Evolutionary conservation across 2,797 vertebrate genomes (phyloP), one percentile per base, ranked within the genome.

Genomic region (Falco naumanni): DNA sequence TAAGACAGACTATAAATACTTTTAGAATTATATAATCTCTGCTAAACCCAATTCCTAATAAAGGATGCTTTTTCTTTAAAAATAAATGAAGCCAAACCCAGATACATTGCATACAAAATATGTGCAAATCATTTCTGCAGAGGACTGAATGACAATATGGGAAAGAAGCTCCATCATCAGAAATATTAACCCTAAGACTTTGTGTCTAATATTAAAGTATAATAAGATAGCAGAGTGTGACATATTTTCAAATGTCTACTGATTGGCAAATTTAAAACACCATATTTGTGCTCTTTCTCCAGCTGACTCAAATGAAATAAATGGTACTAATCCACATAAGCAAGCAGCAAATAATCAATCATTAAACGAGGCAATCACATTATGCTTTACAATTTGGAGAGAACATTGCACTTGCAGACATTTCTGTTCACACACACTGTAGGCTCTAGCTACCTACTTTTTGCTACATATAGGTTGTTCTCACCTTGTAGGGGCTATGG

Each of bases 321-420:
- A 72, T 1, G 1, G 2, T 69, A 79, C 66, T 84, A 77, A 82
- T 80, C 60, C 78, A 91, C 57, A 66, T 13, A 64, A 70, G 50
- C 29, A 95, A 91, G 24, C 45, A 92, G 48, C 34, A 69, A 89
- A 81, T 70, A 95, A 74, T 85, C 85, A 81, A 59, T 56, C 31
- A 78, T 72, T 87, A 89, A 90, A 79, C 12, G 48, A 92, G 72
- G 63, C 51, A 82, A 84, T 7, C 39, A 86, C 47, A 31, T 47
- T 84, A 89, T 43, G 37, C 39, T 80, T 95, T 54, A 87, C 92
- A 95, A 96, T 92, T 89, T 93, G 85, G 83, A 95, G 84, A 63
- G 80, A 96, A 96, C 92, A 84, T 83, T 86, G 81, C 82, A 95
- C 61, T 80, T 74, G 72, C 50, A 94, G 80, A 78, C 48, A 47